Conservation (phyloP, 2,113 vertebrate genomes). For the Perca schrenkii region DNA sequence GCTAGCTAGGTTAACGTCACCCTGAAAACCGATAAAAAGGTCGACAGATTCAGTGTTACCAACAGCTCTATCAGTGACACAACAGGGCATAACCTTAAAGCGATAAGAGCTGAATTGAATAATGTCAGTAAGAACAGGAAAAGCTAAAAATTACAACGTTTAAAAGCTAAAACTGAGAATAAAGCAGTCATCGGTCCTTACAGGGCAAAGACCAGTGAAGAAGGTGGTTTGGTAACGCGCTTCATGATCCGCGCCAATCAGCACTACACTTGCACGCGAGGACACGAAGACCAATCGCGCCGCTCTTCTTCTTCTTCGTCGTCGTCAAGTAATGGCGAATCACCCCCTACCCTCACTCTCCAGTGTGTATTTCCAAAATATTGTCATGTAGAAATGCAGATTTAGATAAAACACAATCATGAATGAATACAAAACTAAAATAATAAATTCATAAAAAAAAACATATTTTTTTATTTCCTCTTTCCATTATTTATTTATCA, state of each 20-base stretch:
- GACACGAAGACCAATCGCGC: neutral
- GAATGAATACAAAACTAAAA: neutral
- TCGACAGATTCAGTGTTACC: neutral
- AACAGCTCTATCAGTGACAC: neutral
- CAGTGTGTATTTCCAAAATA: neutral
- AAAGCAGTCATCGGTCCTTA: neutral
- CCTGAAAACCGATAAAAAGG: neutral
- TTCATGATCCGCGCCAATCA: neutral
- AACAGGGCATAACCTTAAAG: neutral
- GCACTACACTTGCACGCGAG: constrained; percentile 15
- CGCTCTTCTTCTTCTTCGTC: neutral
- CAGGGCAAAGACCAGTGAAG: neutral
- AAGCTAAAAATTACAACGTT: neutral
- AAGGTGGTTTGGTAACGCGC: neutral
- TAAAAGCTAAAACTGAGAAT: neutral
- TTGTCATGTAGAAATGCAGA: neutral
- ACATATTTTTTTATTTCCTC: no score
- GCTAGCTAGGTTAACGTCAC: no score
- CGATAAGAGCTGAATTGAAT: no score
- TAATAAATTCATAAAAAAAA: neutral
- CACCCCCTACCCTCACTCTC: neutral
- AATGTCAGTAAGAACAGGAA: accelerated
- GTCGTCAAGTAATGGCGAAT: neutral
- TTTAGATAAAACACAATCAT: neutral
- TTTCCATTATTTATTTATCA: neutral